Evolutionary conservation across 2,113 vertebrate genomes (phyloP), one percentile per base, ranked within the genome.

Genomic region (Rhinolophus ferrumequinum): DNA sequence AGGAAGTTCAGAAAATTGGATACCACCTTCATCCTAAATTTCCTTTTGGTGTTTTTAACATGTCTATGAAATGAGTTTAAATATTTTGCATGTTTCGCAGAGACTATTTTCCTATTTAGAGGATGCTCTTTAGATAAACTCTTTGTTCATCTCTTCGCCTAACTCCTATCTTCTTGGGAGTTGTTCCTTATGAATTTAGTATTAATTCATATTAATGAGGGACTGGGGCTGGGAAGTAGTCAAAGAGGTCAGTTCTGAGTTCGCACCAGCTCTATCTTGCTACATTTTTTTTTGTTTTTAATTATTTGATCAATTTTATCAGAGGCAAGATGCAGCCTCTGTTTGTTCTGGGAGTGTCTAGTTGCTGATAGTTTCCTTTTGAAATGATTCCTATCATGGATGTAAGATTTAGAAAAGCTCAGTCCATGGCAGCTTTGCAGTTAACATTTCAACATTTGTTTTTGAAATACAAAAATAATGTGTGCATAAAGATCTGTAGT

Each of bases 191-290:
- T 64, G 33, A 72, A 87, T 92, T 91, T 92, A 70, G 13, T 77
- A 79, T 41, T 79, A 94, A 89, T 60, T 73, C 80, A 90, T 91
- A 92, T 93, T 50, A 94, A 89, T 89, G 52, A 5, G 15, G 21
- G n/a, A 9, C 64, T 73, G 16, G 33, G 21, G 33, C 6, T 84
- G 24, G 58, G 15, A 72, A 80, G 38, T 15, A 50, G 30, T 88
- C 52, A 52, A 41, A 69, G 24, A 18, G 50, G 50, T 80, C 67
- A 88, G 1, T 73, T 85, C 93, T 94, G 80, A 70, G 6, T 66
- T 86, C 47, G 47, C 24, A 41, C 18, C 67, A n/a, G 81, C 14
- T 85, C 41, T 67, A 3, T 44, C 0, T 79, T 90, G 28, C 13
- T 33, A 24, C 38, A 14, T 92, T 91, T 54, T 64, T 54, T 64